Conservation (phyloP, 2,797 vertebrate genomes). For the Anas capensis region DNA sequence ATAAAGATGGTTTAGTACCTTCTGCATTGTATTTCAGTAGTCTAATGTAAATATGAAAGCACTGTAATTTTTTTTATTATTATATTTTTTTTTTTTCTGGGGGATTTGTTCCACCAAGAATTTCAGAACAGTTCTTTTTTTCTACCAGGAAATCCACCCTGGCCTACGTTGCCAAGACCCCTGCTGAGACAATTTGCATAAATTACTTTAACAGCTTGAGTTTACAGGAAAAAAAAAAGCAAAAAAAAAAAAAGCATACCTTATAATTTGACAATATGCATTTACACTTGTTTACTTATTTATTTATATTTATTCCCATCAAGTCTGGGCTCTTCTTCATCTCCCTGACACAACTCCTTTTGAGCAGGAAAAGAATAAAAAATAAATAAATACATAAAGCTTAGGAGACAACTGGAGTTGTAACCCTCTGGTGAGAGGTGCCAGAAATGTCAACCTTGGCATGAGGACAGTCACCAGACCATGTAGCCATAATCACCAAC, state of each 20-base stretch:
- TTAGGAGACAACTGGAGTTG: background rate
- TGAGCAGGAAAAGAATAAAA: background rate
- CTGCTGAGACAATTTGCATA: conserved; percentile 45
- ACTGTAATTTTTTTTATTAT: background rate
- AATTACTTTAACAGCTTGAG: conserved; percentile 28
- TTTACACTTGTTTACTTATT: background rate
- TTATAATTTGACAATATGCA: conserved; percentile 12
- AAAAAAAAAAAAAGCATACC: conserved; percentile 4
- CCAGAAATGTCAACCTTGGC: background rate
- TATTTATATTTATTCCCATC: background rate
- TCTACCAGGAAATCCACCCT: conserved; percentile 55
- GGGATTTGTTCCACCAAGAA: conserved; percentile 18
- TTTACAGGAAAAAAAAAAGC: conserved; percentile 33
- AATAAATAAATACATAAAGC: background rate
- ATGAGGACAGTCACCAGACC: background rate
- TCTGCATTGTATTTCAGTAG: background rate
- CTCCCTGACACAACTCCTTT: background rate
- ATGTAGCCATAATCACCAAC: fast-evolving
- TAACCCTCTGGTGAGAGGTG: background rate
- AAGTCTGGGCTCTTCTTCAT: background rate
- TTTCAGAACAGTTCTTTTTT: conserved; percentile 1
- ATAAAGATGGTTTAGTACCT: background rate
- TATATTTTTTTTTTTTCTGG: background rate
- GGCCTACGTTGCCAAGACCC: conserved; percentile 45
- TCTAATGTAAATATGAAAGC: conserved; percentile 8